These are phyloP conservation scores for Equus przewalskii DNA, from an alignment of 2,113 vertebrate species.

Conservation along the genomic window DNA sequence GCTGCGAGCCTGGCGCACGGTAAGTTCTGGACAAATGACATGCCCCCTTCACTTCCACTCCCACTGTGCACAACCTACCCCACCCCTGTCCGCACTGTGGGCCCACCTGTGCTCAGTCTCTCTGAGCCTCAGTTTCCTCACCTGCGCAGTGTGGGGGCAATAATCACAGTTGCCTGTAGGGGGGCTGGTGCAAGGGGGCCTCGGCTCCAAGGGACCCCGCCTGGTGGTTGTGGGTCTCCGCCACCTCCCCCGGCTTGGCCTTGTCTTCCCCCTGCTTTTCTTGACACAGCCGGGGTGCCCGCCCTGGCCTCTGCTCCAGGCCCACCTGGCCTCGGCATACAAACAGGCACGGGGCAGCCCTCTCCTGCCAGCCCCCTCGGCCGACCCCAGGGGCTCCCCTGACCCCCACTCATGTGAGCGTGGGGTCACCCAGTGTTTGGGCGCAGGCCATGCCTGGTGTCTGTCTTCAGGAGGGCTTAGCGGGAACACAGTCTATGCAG, in stretches of 20 bases:
- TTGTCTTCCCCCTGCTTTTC: accelerated
- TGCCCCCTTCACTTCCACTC: accelerated
- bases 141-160: background rate
- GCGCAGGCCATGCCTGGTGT: accelerated
- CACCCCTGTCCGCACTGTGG: accelerated
- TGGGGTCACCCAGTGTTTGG: accelerated
- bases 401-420: accelerated
- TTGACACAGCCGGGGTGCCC: accelerated
- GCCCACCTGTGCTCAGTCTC: accelerated
- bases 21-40: accelerated
- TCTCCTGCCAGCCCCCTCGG: background rate
- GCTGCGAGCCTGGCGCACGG: accelerated
- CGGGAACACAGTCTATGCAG: accelerated
- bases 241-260: accelerated
- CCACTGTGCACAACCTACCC: accelerated
- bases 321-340: accelerated
- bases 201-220: accelerated
- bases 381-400: no score
- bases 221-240: accelerated
- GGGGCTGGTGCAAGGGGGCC: accelerated
- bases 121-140: background rate
- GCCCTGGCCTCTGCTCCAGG: background rate
- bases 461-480: accelerated
- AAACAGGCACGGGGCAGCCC: background rate
- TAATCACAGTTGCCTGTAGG: accelerated